Evolutionary conservation across 2,888 invertebrate species (phyloP).

Genomic region (Cryptocephalus primarius): DNA sequence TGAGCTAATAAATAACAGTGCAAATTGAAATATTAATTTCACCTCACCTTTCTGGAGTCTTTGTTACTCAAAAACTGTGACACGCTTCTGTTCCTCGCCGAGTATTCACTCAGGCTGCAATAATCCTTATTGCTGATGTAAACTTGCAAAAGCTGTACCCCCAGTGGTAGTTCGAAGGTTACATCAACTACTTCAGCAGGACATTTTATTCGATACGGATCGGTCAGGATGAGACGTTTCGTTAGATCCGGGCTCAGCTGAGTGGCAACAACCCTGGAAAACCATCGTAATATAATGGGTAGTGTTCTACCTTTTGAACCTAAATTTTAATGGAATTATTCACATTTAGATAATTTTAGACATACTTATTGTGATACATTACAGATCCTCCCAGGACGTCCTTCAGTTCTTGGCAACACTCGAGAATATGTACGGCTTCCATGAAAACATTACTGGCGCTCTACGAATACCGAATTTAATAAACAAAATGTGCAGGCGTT

Average conservation of each 20-base stretch:
- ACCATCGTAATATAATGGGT: background rate
- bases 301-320: too few species aligned
- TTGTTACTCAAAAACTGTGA: constrained; percentile 22
- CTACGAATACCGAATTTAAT: constrained; percentile 39
- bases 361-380: constrained; percentile 81
- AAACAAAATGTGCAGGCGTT: constrained; percentile 1
- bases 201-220: constrained; percentile 73
- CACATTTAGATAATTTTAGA: background rate
- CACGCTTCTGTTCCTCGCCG: constrained; percentile 36
- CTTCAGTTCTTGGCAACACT: constrained; percentile 67
- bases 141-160: constrained; percentile 69
- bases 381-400: constrained; percentile 77
- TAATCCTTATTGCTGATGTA: constrained; percentile 59
- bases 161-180: constrained; percentile 65
- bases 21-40: background rate
- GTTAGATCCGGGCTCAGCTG: constrained; percentile 65
- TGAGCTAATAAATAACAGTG: background rate
- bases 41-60: constrained; percentile 22
- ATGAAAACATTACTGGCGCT: constrained; percentile 78
- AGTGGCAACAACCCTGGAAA: constrained; percentile 65
- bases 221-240: constrained; percentile 68
- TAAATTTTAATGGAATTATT: too few species aligned
- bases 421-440: constrained; percentile 77
- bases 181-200: constrained; percentile 59
- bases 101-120: constrained; percentile 39